Percentiles rank a stretch among this genome's conserved stretches.
Conservation (phyloP, 2,888 invertebrate genomes). For the Caenorhabditis parvicauda region DNA sequence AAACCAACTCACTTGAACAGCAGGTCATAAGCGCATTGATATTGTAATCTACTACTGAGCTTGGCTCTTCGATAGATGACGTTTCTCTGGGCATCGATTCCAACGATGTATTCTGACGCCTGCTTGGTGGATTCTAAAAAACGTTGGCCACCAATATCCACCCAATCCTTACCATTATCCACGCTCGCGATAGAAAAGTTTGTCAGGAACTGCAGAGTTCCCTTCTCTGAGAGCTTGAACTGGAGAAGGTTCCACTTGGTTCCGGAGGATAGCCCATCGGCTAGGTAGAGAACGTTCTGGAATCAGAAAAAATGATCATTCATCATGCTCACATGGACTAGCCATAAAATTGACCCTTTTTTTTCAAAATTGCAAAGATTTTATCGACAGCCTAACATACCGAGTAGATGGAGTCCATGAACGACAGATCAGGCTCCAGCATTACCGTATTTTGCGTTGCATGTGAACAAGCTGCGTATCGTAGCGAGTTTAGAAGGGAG, state of each 20-base stretch:
- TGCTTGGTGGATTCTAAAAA: background rate
- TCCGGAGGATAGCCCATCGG: slow-evolving; percentile 44
- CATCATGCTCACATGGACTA: too few relatives aligned
- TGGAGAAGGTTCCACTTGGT: slow-evolving; percentile 44
- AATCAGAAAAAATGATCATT: too few relatives aligned
- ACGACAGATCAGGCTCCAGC: slow-evolving; percentile 40
- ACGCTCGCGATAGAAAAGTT: slow-evolving; percentile 32
- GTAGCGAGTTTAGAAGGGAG: slow-evolving; percentile 44
- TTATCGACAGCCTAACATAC: too few relatives aligned
- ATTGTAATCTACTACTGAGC: slow-evolving; percentile 21
- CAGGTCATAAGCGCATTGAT: slow-evolving; percentile 44
- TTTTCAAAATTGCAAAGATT: too few relatives aligned
- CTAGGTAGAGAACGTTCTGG: slow-evolving; percentile 50
- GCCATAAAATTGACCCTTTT: too few relatives aligned
- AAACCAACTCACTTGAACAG: slow-evolving; percentile 38
- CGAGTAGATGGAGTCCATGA: slow-evolving; percentile 35
- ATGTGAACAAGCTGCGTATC: slow-evolving; percentile 51
- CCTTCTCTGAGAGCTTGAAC: slow-evolving; percentile 41
- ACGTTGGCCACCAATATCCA: background rate
- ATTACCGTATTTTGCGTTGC: slow-evolving; percentile 18
- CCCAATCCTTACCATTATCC: slow-evolving; percentile 16
- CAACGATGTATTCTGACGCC: slow-evolving; percentile 29
- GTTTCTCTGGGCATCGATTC: slow-evolving; percentile 39
- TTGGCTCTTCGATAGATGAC: slow-evolving; percentile 30
- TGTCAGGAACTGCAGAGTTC: slow-evolving; percentile 36